These are phyloP conservation scores for Calidris pugnax DNA, from an alignment of 2,113 vertebrate species.

Conservation along the genomic window DNA sequence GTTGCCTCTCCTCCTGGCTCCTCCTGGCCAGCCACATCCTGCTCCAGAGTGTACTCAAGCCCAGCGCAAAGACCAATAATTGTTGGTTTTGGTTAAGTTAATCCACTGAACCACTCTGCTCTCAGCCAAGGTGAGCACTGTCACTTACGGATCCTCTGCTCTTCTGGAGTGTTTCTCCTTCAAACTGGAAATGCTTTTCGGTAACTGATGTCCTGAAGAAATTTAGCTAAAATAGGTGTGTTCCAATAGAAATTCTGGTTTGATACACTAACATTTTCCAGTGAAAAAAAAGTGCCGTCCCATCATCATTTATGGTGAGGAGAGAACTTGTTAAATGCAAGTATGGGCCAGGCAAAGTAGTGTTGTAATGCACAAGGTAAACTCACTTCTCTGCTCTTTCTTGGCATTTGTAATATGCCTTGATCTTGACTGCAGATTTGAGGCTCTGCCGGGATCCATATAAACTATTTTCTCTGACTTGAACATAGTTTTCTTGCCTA, in stretches of 20 bases:
- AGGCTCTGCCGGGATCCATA: background rate
- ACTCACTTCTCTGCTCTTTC: background rate
- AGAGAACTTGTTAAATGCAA: background rate
- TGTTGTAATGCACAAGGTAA: background rate
- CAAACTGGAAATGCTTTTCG: background rate
- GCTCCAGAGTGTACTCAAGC: background rate
- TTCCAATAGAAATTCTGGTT: background rate
- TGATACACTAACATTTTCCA: background rate
- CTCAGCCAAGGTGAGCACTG: background rate
- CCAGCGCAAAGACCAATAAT: background rate
- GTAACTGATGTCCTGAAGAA: background rate
- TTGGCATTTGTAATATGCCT: fast-evolving
- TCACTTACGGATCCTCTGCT: fast-evolving
- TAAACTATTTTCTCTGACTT: background rate
- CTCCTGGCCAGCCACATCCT: background rate
- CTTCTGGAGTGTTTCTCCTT: background rate
- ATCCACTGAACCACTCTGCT: background rate
- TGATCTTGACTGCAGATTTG: background rate
- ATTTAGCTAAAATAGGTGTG: background rate
- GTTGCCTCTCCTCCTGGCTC: background rate
- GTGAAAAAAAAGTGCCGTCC: background rate
- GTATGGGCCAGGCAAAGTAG: background rate
- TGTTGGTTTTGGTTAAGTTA: background rate
- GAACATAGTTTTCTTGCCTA: background rate
- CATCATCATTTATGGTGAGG: background rate